Base-by-base conservation (phyloP, 2,888 invertebrate genomes). In the Polydrusus tereticollis region DNA sequence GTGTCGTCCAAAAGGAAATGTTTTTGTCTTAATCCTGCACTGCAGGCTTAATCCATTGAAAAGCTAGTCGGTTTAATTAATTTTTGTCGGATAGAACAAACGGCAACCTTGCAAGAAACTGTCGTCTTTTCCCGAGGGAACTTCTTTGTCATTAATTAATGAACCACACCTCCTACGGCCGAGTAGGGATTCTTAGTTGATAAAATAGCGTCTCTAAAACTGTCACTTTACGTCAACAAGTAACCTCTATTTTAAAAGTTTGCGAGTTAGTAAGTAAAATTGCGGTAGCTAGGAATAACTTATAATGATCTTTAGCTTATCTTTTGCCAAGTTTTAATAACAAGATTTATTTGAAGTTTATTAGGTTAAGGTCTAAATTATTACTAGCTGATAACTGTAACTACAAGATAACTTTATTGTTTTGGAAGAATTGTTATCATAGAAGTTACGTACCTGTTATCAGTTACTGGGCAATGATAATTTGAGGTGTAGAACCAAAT, bases 131-230 rank as follows among this genome's bases (percentile, higher is more conserved):
- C 72, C 64, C 72, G 6, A 38, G 72, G 69, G 73, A 69, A 62
- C 43, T 71, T 67, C 67, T 68, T 70, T 70, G 70, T 70, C 73
- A 72, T 75, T 75, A 75, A 75, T 75, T 75, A 75, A 75, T 75
- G 73, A 73, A 72, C 73, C 72, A 72, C 73, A 73, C 70, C 73
- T 66, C 52, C 38, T 45, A 57, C 57, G 58, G 62, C 21, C 62
- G 33, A 55, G 55, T 41, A 43, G 20, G 63, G 65, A 65, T 66
- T 65, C 60, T 71, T 60, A 66, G 47, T 66, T 58, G 66, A 60
- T 60, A 66, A 71, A 71, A 71, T 65, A 41, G 29, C 60, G 20
- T 41, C 21, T 52, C 58, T 26, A 59, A 65, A 64, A 59, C 12
- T 43, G 64, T 70, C 70, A 69, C 41, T 41, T 55, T 18, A 29